phyloP scores from a whole-genome alignment of 2,888 invertebrate genomes.

The Anodontia alba region DNA sequence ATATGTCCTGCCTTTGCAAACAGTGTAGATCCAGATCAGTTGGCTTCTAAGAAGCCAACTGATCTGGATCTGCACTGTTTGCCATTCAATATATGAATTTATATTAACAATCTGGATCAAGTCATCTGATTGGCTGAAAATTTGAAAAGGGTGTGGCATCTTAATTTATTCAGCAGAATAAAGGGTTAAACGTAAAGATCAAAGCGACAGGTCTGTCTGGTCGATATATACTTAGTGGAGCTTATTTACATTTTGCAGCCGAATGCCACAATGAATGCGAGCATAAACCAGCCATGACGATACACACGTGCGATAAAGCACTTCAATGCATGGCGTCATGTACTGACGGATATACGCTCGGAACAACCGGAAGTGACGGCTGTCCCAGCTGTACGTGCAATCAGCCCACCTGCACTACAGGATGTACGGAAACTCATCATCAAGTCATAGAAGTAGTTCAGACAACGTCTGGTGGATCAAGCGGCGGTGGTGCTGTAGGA shows the following conservation, averaged over 20 bases:
- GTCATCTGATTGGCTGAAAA: too few species aligned
- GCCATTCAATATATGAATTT: too few species aligned
- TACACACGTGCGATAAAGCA: constrained; percentile 57
- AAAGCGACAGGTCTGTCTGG: too few species aligned
- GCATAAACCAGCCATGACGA: constrained; percentile 41
- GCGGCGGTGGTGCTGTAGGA: constrained; percentile 40
- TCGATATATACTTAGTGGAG: too few species aligned
- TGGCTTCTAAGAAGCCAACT: too few species aligned
- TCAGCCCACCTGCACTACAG: constrained; percentile 35
- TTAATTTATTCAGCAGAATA: too few species aligned
- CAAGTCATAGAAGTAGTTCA: constrained; percentile 23
- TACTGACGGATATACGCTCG: constrained; percentile 56
- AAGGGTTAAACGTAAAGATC: too few species aligned
- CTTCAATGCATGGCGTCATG: constrained; percentile 62
- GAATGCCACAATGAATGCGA: constrained; percentile 46
- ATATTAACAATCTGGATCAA: too few species aligned
- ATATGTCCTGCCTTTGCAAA: too few species aligned
- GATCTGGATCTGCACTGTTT: too few species aligned
- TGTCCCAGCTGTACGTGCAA: constrained; percentile 63
- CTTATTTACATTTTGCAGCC: constrained; percentile 4
- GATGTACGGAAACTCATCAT: constrained; percentile 54
- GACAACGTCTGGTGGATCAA: constrained; percentile 27
- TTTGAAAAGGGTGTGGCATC: too few species aligned
- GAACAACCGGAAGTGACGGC: constrained; percentile 54
- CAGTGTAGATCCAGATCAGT: too few species aligned